A percentile compares a stretch with the other conserved stretches of the same genome.
These are phyloP conservation scores for Polyergus mexicanus DNA, from an alignment of 1,140 invertebrate species.

Conservation along the genomic window DNA sequence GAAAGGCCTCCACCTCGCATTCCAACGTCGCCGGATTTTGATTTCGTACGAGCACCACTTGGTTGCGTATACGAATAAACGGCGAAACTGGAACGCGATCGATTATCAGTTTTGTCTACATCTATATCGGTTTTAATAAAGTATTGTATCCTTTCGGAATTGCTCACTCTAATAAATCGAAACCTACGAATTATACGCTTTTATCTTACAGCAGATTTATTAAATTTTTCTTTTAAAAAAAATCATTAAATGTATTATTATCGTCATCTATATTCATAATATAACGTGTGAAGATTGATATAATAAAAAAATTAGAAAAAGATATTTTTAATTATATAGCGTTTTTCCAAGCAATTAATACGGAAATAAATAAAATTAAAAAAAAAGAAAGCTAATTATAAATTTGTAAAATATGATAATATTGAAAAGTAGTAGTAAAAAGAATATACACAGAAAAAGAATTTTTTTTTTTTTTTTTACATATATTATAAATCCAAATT, in stretches of 20 bases:
- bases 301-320: neutral
- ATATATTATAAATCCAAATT: neutral
- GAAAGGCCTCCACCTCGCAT: constrained; percentile 96
- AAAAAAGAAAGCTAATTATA: too few relatives aligned
- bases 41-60: constrained; percentile 90
- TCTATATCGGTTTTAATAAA: neutral
- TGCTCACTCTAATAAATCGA: constrained; percentile 11
- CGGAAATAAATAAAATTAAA: too few relatives aligned
- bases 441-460: too few relatives aligned
- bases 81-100: constrained; percentile 90
- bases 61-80: constrained; percentile 92
- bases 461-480: too few relatives aligned
- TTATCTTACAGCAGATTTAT: neutral
- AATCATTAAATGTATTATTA: neutral
- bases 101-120: constrained; percentile 41
- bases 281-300: neutral
- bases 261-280: neutral
- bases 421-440: too few relatives aligned
- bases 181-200: neutral
- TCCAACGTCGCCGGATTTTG: constrained; percentile 91
- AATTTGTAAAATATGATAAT: too few relatives aligned
- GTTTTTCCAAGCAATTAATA: neutral
- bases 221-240: neutral
- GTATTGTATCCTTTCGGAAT: neutral
- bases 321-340: neutral